Percentiles rank a stretch among this genome's conserved stretches.
Evolutionary conservation across 2,113 vertebrate species (phyloP).

Genomic region (Apus apus): DNA sequence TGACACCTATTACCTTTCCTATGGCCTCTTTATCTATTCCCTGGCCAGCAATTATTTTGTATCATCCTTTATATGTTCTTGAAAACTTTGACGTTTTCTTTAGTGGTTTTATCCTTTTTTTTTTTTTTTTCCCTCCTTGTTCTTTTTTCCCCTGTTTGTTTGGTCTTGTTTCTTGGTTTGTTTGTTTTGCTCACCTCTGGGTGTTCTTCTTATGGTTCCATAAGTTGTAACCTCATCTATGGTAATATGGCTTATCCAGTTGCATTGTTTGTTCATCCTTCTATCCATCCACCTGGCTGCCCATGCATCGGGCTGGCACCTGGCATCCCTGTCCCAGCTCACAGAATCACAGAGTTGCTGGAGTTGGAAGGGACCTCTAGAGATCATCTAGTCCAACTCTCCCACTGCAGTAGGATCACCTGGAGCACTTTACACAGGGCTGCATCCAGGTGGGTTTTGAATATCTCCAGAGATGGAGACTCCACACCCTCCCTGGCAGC

Average conservation of each 20-base stretch:
- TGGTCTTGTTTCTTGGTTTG: too few species aligned
- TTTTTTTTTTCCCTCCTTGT: too few species aligned
- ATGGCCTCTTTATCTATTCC: background rate
- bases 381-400: too few species aligned
- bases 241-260: background rate
- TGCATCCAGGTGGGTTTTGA: too few species aligned
- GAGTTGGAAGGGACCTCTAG: too few species aligned
- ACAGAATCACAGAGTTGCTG: too few species aligned
- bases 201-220: background rate
- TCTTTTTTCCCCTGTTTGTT: too few species aligned
- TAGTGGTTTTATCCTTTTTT: background rate
- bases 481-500: too few species aligned
- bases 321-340: too few species aligned
- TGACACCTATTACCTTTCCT: rapidly evolving
- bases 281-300: background rate
- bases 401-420: too few species aligned
- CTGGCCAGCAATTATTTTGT: background rate
- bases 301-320: background rate
- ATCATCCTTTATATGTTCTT: background rate
- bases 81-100: background rate
- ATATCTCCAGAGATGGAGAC: too few species aligned
- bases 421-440: too few species aligned
- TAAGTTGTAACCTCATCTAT: background rate
- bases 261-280: background rate
- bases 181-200: background rate